Conservation (phyloP, 1,140 invertebrate species). For the Drosophila ironensis region DNA sequence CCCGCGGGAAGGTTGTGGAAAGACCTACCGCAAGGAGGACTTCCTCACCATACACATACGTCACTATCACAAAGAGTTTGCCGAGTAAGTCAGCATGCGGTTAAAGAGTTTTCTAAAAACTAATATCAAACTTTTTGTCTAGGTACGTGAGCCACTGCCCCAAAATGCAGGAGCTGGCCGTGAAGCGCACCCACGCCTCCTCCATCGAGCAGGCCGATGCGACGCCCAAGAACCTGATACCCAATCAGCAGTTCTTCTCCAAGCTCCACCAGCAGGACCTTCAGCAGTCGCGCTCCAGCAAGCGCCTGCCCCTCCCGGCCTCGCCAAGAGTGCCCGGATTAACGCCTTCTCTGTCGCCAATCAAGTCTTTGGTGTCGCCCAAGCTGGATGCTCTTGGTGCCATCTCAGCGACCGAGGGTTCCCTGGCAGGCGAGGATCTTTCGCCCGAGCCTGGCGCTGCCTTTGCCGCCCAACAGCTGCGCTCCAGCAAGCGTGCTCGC, state of each 20-base stretch:
- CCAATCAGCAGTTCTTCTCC: constrained; percentile 80
- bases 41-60: constrained; percentile 95
- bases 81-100: constrained; percentile 82
- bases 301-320: constrained; percentile 26
- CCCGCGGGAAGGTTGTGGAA: constrained; percentile 91
- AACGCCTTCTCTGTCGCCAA: too few relatives aligned
- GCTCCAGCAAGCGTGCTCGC: constrained; percentile 50
- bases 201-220: constrained; percentile 83
- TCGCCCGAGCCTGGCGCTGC: not conserved
- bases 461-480: not conserved
- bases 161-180: constrained; percentile 92
- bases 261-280: constrained; percentile 78
- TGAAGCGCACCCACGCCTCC: constrained; percentile 87
- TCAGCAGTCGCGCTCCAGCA: constrained; percentile 58
- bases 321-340: too few relatives aligned
- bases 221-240: constrained; percentile 83
- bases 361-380: constrained; percentile 24
- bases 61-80: constrained; percentile 92
- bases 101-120: too few relatives aligned
- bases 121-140: not conserved
- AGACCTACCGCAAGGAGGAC: constrained; percentile 94
- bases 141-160: constrained; percentile 88
- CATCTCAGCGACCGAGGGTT: not conserved
- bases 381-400: constrained; percentile 1
- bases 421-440: not conserved